Conservation (phyloP, 2,888 invertebrate species). For the Lithophane leautieri region DNA sequence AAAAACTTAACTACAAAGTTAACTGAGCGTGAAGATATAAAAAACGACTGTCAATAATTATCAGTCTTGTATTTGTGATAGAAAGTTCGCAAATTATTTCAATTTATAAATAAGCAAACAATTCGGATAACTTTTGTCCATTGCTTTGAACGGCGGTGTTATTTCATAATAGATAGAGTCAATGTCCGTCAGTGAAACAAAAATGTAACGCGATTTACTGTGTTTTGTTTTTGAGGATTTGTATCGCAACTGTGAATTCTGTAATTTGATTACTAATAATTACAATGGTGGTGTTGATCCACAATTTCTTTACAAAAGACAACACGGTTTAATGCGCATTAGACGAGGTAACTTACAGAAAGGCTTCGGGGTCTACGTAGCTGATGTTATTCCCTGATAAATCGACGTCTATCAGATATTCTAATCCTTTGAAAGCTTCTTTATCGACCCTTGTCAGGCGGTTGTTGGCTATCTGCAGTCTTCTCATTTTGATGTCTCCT, state of each 20-base stretch:
- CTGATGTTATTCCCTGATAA: slow-evolving; percentile 92
- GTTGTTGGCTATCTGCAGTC: slow-evolving; percentile 93
- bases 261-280: slow-evolving; percentile 52
- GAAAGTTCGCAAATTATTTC: slow-evolving; percentile 47
- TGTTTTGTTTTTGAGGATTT: slow-evolving; percentile 30
- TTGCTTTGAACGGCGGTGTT: slow-evolving; percentile 26
- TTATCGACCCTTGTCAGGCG: slow-evolving; percentile 90
- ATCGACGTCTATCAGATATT: slow-evolving; percentile 93
- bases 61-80: slow-evolving; percentile 30
- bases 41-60: slow-evolving; percentile 33
- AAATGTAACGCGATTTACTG: slow-evolving; percentile 11
- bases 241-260: slow-evolving; percentile 27
- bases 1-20: slow-evolving; percentile 1
- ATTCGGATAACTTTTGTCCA: slow-evolving; percentile 16
- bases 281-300: slow-evolving; percentile 29
- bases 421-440: slow-evolving; percentile 91
- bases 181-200: slow-evolving; percentile 26
- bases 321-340: slow-evolving; percentile 4
- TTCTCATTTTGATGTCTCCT: slow-evolving; percentile 92
- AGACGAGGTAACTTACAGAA: slow-evolving; percentile 88
- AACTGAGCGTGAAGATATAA: slow-evolving; percentile 46
- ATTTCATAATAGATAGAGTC: slow-evolving; percentile 35
- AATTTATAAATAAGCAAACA: slow-evolving; percentile 40
- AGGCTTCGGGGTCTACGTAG: slow-evolving; percentile 92
- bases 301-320: slow-evolving; percentile 19